phyloP scores from a whole-genome alignment of 2,113 vertebrate genomes.

The Notothenia rossii region DNA sequence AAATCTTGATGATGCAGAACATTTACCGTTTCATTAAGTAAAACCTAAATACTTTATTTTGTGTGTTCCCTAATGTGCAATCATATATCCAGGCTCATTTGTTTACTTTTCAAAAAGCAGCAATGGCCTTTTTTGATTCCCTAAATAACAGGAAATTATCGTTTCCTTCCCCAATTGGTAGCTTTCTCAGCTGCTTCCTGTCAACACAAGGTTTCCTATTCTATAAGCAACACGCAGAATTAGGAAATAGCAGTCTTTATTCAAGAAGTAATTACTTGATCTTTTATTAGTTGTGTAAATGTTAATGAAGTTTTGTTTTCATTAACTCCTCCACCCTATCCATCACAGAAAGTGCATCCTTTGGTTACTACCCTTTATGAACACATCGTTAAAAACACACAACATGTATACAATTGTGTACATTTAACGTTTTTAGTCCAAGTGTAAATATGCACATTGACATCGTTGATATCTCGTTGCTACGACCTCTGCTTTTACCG shows the following conservation, averaged over 20 bases:
- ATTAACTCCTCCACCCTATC: background rate
- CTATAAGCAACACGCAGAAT: background rate
- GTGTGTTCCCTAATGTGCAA: too few relatives aligned
- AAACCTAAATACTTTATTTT: background rate
- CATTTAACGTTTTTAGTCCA: too few relatives aligned
- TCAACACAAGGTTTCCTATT: background rate
- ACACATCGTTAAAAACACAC: too few relatives aligned
- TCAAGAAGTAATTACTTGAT: background rate
- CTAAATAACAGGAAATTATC: background rate
- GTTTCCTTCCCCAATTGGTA: background rate
- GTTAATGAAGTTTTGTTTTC: background rate
- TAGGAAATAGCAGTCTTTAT: background rate
- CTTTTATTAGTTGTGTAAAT: background rate
- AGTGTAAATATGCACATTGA: too few relatives aligned
- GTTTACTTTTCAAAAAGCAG: background rate
- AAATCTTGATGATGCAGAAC: background rate
- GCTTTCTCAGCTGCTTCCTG: background rate
- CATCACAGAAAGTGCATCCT: too few relatives aligned
- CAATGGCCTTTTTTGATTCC: background rate
- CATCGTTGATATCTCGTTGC: too few relatives aligned
- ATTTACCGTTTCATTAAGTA: background rate
- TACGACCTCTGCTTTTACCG: too few relatives aligned
- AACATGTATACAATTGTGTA: too few relatives aligned
- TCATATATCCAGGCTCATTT: too few relatives aligned
- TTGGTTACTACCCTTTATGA: too few relatives aligned